Percentiles rank a stretch among this genome's conserved stretches.
phyloP scores from a whole-genome alignment of 2,888 invertebrate genomes.

The Ochropleura leucogaster region DNA sequence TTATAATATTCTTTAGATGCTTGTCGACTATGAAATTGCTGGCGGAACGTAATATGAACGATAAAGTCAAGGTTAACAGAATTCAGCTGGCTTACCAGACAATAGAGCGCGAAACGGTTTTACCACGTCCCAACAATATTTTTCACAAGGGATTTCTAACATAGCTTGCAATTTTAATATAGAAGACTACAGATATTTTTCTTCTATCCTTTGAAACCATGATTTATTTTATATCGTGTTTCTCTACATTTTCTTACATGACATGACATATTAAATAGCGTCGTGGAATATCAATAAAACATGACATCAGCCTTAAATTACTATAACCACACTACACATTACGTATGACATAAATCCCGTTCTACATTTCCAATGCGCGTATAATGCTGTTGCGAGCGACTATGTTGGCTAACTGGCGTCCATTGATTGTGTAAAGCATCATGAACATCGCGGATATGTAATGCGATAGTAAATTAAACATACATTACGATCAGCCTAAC shows the following conservation, averaged over 20 bases:
- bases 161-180: conserved; percentile 32
- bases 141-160: conserved; percentile 27
- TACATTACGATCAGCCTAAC: conserved; percentile 52
- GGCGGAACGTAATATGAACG: conserved; percentile 36
- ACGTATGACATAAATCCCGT: conserved; percentile 67
- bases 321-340: conserved; percentile 48
- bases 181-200: conserved; percentile 7
- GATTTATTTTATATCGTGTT: conserved; percentile 13
- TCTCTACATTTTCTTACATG: conserved; percentile 8
- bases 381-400: conserved; percentile 53
- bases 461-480: conserved; percentile 62
- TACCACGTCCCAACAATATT: conserved; percentile 37
- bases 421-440: conserved; percentile 64
- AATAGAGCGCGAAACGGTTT: conserved; percentile 27
- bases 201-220: not conserved
- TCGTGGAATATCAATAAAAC: conserved; percentile 56
- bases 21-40: conserved; percentile 37
- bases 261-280: conserved; percentile 17
- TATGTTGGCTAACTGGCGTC: conserved; percentile 59
- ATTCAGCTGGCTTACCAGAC: conserved; percentile 44
- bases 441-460: conserved; percentile 65
- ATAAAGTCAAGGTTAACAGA: conserved; percentile 61
- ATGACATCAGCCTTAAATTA: conserved; percentile 54
- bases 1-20: conserved; percentile 35
- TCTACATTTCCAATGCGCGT: conserved; percentile 64